Evolutionary conservation across 2,888 invertebrate species (phyloP).

Genomic region (Cyclophora albipunctata): DNA sequence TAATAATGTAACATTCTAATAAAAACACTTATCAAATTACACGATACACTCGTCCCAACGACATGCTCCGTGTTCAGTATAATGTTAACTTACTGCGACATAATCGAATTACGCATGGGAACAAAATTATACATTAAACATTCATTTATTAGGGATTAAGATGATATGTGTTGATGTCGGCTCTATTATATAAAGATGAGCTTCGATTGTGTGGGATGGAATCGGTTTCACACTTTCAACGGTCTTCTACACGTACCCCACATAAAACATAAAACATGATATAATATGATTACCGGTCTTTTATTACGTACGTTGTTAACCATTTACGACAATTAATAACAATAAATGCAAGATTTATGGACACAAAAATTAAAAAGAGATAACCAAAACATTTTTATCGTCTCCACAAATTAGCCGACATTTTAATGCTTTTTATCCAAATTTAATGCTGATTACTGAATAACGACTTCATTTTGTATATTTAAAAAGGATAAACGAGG

Average conservation of each 20-base stretch:
- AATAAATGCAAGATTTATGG: no score
- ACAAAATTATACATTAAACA: constrained; percentile 5
- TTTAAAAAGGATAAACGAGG: no score
- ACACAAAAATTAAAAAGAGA: no score
- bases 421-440: no score
- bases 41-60: constrained; percentile 1
- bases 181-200: no score
- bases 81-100: neutral
- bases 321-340: no score
- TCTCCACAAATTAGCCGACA: no score
- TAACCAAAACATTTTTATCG: no score
- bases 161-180: neutral
- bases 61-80: neutral
- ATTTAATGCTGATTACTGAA: no score
- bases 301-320: no score
- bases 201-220: constrained; percentile 9
- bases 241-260: constrained; percentile 1
- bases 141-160: constrained; percentile 7
- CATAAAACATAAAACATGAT: no score
- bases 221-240: constrained; percentile 8
- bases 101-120: constrained; percentile 4
- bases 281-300: no score
- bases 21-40: constrained; percentile 9
- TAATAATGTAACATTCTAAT: constrained; percentile 5
- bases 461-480: neutral